Conservation (phyloP, 2,888 invertebrate species). For the Panopea generosa region DNA sequence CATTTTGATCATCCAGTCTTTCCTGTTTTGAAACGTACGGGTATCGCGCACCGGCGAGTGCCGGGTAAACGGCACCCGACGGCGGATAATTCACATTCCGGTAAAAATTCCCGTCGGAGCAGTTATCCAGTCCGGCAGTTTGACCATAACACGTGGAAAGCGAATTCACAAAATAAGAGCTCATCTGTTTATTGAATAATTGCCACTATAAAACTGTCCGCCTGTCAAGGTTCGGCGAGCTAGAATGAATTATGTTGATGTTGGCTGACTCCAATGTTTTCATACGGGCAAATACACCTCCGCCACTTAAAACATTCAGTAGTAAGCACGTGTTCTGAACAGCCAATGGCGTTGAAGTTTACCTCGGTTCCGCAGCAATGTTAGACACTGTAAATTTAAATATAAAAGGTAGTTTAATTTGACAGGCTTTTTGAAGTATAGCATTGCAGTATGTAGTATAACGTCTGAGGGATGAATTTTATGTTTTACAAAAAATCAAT, state of each 20-base stretch:
- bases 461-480: neutral
- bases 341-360: constrained; percentile 69
- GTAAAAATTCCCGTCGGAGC: constrained; percentile 75
- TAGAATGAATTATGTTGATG: constrained; percentile 80
- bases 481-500: neutral
- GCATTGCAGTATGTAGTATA: no score
- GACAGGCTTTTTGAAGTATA: constrained; percentile 18
- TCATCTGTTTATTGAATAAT: constrained; percentile 76
- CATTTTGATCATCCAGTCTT: constrained; percentile 73
- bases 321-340: constrained; percentile 68
- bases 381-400: constrained; percentile 62
- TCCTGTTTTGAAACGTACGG: constrained; percentile 73
- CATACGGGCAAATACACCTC: constrained; percentile 66
- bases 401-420: constrained; percentile 40
- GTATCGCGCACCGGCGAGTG: constrained; percentile 72
- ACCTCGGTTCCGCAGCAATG: constrained; percentile 41
- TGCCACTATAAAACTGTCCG: constrained; percentile 78
- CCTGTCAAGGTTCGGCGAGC: constrained; percentile 72
- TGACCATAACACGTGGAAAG: constrained; percentile 81
- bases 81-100: constrained; percentile 73
- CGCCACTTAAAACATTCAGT: constrained; percentile 73
- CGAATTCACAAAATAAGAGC: constrained; percentile 83
- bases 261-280: constrained; percentile 66
- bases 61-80: constrained; percentile 72
- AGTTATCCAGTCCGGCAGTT: constrained; percentile 76